Evolutionary conservation across 2,113 vertebrate species (phyloP).

Genomic region (Motacilla alba): DNA sequence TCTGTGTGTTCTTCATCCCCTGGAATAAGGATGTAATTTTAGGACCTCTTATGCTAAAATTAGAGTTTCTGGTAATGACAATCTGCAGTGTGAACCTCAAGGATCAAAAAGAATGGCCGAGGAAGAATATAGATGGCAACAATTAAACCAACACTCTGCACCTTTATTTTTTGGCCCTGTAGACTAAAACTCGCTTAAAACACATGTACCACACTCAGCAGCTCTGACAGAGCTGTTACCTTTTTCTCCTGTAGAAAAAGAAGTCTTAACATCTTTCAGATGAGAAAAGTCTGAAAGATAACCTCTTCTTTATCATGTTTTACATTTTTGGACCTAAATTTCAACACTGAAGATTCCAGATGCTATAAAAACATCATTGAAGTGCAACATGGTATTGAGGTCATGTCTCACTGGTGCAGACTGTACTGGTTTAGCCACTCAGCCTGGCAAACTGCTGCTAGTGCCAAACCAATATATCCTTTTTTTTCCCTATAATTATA

Average conservation of each 20-base stretch:
- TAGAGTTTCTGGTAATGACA: neutral
- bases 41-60: neutral
- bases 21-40: neutral
- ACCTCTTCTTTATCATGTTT: neutral
- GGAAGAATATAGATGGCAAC: neutral
- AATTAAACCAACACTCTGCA: neutral
- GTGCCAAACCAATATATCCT: conserved; percentile 43
- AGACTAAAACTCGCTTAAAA: neutral
- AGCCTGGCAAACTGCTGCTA: conserved; percentile 36
- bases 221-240: neutral
- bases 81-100: neutral
- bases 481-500: conserved; percentile 47
- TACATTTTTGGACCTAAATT: neutral
- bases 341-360: neutral
- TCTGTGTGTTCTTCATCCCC: neutral
- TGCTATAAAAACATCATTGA: neutral
- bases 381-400: neutral
- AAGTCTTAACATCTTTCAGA: neutral
- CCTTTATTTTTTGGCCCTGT: neutral
- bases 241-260: neutral
- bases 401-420: neutral
- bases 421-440: neutral
- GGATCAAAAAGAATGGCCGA: neutral
- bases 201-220: neutral
- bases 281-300: neutral